These are phyloP conservation scores for Grus americana DNA, from an alignment of 2,113 vertebrate species.

Conservation along the genomic window DNA sequence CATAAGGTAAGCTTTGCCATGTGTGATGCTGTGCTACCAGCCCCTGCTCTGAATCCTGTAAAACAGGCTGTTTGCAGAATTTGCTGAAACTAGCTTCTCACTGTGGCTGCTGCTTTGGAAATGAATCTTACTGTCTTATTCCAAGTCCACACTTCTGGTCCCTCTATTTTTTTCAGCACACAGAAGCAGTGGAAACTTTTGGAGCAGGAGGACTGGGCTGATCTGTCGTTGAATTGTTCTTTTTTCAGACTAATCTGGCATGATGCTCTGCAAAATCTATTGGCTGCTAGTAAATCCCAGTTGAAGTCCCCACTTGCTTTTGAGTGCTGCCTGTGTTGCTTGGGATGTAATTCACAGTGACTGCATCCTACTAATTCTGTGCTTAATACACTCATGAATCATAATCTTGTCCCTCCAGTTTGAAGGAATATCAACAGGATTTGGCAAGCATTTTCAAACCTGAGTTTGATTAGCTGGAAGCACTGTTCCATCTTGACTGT, in stretches of 20 bases:
- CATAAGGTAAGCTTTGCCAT: slow-evolving; percentile 81
- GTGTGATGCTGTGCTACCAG: background rate
- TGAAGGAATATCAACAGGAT: background rate
- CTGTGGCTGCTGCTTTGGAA: background rate
- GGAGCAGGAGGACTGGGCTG: background rate
- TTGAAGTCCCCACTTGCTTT: accelerated
- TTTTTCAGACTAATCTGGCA: background rate
- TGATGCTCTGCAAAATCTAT: background rate
- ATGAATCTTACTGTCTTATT: background rate
- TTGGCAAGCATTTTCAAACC: background rate
- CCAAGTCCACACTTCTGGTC: background rate
- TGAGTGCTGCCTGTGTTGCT: background rate
- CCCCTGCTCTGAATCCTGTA: background rate
- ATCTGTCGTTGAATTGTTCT: background rate
- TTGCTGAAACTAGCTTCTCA: background rate
- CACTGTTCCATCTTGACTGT: background rate
- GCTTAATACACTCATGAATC: background rate
- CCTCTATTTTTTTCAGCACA: background rate
- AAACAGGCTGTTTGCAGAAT: background rate
- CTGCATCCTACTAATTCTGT: background rate
- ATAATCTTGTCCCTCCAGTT: background rate
- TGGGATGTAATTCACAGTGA: background rate
- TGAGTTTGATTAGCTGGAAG: background rate
- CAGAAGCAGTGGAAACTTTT: background rate
- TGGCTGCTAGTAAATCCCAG: background rate